phyloP scores from a whole-genome alignment of 2,797 vertebrate species.

The Apogon hyalosoma region DNA sequence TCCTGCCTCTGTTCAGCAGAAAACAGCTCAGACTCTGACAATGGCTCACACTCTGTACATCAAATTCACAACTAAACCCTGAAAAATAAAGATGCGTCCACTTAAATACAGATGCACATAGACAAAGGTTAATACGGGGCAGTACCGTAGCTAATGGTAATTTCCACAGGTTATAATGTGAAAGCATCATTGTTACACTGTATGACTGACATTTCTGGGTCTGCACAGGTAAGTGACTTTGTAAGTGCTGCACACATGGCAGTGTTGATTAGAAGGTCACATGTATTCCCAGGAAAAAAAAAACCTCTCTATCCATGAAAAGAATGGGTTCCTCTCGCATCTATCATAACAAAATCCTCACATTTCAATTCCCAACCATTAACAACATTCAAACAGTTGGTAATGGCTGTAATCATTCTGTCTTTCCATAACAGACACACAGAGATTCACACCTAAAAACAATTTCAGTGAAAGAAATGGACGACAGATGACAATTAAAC shows the following conservation, averaged over 20 bases:
- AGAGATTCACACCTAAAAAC: background rate
- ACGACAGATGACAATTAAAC: background rate
- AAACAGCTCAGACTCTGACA: conserved; percentile 43
- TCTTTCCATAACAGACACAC: conserved; percentile 1
- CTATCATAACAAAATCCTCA: conserved; percentile 20
- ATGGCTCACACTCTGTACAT: conserved; percentile 42
- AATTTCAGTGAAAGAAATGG: conserved; percentile 12
- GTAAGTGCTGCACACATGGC: conserved; percentile 3
- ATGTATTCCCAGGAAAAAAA: background rate
- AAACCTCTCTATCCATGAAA: background rate
- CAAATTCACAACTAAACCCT: conserved; percentile 34
- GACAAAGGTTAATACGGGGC: conserved; percentile 17
- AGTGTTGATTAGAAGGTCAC: conserved; percentile 18
- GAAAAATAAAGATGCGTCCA: conserved; percentile 11
- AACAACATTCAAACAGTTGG: conserved; percentile 21
- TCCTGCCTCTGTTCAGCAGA: conserved; percentile 49
- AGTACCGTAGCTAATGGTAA: conserved; percentile 9
- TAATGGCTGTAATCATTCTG: conserved; percentile 20
- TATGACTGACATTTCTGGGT: conserved; percentile 1
- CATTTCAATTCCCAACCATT: conserved; percentile 12
- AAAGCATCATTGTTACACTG: background rate
- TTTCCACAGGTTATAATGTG: conserved; percentile 25
- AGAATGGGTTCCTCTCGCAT: conserved; percentile 1
- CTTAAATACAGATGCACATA: conserved; percentile 9
- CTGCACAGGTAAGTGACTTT: conserved; percentile 4